Conservation (phyloP, 2,888 invertebrate genomes). For the Hirtodrosophila duncani region DNA sequence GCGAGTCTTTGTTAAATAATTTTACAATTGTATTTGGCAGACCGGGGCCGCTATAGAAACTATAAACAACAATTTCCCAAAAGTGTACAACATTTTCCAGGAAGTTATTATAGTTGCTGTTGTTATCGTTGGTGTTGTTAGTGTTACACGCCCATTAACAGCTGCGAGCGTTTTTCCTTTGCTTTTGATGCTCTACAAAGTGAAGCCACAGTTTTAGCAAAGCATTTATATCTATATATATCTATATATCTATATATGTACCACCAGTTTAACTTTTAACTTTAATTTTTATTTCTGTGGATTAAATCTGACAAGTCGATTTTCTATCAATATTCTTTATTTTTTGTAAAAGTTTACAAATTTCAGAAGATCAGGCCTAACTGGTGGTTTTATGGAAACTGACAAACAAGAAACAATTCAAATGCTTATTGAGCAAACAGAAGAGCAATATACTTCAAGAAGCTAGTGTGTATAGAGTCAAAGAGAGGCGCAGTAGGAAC, state of each 20-base stretch:
- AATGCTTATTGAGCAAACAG: no score
- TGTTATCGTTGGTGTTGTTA: conserved; percentile 25
- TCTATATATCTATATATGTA: not conserved
- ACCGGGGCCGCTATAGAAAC: conserved; percentile 3
- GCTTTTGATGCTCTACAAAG: conserved; percentile 23
- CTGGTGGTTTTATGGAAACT: no score
- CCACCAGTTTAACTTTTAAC: no score
- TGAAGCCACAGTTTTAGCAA: conserved; percentile 12
- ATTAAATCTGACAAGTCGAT: no score
- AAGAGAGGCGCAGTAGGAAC: no score
- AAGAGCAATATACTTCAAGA: no score
- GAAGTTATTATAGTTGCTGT: conserved; percentile 51
- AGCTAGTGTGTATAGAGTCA: no score
- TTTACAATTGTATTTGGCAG: conserved; percentile 25
- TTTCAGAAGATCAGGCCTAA: no score
- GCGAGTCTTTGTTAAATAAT: conserved; percentile 33
- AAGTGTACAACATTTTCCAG: conserved; percentile 58
- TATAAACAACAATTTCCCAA: conserved; percentile 38
- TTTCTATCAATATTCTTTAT: no score
- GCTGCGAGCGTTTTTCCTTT: conserved; percentile 35
- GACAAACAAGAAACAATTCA: no score
- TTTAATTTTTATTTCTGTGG: no score
- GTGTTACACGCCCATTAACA: conserved; percentile 44
- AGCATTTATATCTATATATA: conserved; percentile 1
- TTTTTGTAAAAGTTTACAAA: no score